Evolutionary conservation across 1,140 invertebrate species (phyloP).

Genomic region (Spodoptera litura): DNA sequence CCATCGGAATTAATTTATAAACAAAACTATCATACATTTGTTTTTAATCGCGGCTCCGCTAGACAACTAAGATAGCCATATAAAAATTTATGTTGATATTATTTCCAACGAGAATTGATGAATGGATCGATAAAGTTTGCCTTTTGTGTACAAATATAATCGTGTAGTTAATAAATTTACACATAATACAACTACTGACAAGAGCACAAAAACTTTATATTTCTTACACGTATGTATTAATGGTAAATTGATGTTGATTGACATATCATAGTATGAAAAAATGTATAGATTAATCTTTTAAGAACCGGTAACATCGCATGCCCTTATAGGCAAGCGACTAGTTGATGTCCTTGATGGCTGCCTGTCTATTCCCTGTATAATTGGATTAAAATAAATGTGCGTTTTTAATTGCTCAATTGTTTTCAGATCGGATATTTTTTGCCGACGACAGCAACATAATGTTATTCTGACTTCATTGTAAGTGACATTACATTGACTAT

Average conservation of each 20-base stretch:
- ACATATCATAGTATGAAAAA: constrained; percentile 47
- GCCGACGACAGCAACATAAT: not conserved
- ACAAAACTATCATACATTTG: not conserved
- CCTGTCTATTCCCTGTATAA: constrained; percentile 30
- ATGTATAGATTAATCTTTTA: constrained; percentile 47
- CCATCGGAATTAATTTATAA: constrained; percentile 23
- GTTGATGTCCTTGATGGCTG: constrained; percentile 22
- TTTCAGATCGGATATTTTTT: constrained; percentile 37
- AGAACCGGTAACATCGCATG: constrained; percentile 38
- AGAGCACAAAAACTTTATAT: constrained; percentile 31
- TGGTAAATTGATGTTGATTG: constrained; percentile 49
- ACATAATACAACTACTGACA: constrained; percentile 41
- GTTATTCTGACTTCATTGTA: constrained; percentile 22
- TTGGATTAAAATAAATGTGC: constrained; percentile 48
- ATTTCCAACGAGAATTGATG: constrained; percentile 33
- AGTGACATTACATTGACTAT: constrained; percentile 36
- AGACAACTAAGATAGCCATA: constrained; percentile 17
- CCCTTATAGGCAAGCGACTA: constrained; percentile 25
- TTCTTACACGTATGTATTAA: constrained; percentile 43
- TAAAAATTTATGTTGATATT: constrained; percentile 35
- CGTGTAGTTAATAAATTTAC: constrained; percentile 47
- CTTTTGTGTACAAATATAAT: constrained; percentile 40
- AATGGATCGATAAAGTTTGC: constrained; percentile 40
- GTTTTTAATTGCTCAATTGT: constrained; percentile 49
- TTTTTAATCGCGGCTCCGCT: not conserved